Conservation (phyloP, 2,888 invertebrate species). For the Hyppa rectilinea region DNA sequence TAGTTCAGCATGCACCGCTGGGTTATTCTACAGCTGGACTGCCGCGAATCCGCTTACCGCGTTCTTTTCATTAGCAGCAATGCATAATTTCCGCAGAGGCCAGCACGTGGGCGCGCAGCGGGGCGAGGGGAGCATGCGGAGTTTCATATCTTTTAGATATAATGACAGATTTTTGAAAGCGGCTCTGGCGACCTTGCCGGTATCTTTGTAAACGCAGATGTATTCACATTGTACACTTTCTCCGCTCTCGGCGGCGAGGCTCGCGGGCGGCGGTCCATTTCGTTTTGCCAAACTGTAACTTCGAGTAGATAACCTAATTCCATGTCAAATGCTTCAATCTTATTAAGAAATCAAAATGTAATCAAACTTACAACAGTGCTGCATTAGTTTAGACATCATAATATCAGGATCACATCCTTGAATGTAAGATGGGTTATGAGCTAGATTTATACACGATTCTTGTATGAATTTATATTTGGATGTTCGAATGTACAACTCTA, state of each 20-base stretch:
- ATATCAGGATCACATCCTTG: too few species aligned
- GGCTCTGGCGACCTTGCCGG: slow-evolving; percentile 65
- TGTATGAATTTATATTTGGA: background rate
- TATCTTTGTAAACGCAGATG: slow-evolving; percentile 61
- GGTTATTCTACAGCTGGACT: background rate
- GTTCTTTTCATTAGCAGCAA: background rate
- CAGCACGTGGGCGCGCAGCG: background rate
- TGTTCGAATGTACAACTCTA: background rate
- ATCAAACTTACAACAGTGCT: background rate
- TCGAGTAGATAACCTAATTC: slow-evolving; percentile 20
- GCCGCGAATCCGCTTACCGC: background rate
- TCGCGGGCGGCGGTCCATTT: slow-evolving; percentile 49
- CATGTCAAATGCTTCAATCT: background rate
- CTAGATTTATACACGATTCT: background rate
- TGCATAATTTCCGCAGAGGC: background rate
- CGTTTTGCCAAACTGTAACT: slow-evolving; percentile 43
- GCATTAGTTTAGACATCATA: too few species aligned
- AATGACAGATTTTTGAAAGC: slow-evolving; percentile 66
- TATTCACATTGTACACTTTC: slow-evolving; percentile 62
- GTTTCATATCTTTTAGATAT: slow-evolving; percentile 33
- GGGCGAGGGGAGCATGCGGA: background rate
- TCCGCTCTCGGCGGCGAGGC: slow-evolving; percentile 40
- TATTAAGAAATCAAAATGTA: background rate
- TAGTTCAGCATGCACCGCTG: background rate
- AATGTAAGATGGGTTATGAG: background rate